Percentiles rank a stretch among this genome's conserved stretches.
Conservation (phyloP, 1,140 invertebrate genomes). For the Neuroterus valhalla region DNA sequence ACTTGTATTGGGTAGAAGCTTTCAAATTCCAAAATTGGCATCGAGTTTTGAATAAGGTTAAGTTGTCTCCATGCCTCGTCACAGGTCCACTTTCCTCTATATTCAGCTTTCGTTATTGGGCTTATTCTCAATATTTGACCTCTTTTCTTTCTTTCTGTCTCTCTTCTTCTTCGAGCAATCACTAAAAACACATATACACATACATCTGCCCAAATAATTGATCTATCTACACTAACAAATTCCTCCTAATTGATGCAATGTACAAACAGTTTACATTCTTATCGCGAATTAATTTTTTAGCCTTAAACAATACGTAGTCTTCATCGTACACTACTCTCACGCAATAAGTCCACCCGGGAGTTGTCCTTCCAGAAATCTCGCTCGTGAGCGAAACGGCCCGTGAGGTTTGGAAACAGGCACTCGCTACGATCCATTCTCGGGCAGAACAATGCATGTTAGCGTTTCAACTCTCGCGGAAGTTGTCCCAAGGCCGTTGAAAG, state of each 20-base stretch:
- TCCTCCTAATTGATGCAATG: slow-evolving; percentile 54
- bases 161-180: neutral
- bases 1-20: neutral
- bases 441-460: no score
- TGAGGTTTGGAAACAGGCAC: no score
- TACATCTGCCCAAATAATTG: slow-evolving; percentile 47
- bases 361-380: no score
- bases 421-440: no score
- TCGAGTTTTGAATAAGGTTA: slow-evolving; percentile 4
- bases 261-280: slow-evolving; percentile 62
- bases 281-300: slow-evolving; percentile 13
- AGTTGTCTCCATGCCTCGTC: neutral
- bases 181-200: slow-evolving; percentile 40
- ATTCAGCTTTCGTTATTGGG: slow-evolving; percentile 1
- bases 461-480: no score
- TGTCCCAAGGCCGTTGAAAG: no score
- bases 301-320: neutral
- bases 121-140: slow-evolving; percentile 43
- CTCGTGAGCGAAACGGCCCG: no score
- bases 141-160: slow-evolving; percentile 13
- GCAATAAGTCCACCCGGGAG: no score
- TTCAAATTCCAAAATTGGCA: slow-evolving; percentile 8
- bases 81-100: slow-evolving; percentile 6
- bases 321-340: no score
- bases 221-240: slow-evolving; percentile 48